These are phyloP conservation scores for Orchestia grillus DNA, from an alignment of 1,140 invertebrate genomes.

Conservation along the genomic window DNA sequence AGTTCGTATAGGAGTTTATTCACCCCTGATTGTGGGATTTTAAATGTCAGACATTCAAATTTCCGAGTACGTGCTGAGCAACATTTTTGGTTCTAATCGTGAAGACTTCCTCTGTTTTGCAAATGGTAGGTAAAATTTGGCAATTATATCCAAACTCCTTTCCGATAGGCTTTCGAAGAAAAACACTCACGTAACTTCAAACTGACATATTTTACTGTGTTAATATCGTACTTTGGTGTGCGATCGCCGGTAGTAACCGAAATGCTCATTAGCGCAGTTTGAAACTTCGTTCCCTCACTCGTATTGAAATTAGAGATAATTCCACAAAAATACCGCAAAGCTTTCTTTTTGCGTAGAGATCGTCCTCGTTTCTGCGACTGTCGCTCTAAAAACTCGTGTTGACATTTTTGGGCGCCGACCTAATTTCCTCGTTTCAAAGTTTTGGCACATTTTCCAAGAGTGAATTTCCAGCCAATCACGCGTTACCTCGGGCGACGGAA, in stretches of 20 bases:
- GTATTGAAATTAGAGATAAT: constrained; percentile 2
- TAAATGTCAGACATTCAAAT: too few relatives aligned
- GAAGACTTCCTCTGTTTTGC: too few relatives aligned
- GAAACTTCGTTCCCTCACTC: neutral
- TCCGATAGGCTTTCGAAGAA: too few relatives aligned
- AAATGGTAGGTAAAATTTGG: too few relatives aligned
- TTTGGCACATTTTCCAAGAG: constrained; percentile 52
- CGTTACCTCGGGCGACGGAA: constrained; percentile 49
- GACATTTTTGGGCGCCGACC: constrained; percentile 43
- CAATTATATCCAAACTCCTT: too few relatives aligned
- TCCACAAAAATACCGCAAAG: neutral
- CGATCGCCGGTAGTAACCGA: neutral
- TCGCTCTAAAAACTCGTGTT: constrained; percentile 31
- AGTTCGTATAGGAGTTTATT: too few relatives aligned
- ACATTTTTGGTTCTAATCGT: too few relatives aligned
- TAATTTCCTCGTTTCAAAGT: constrained; percentile 47
- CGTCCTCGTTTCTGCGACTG: neutral
- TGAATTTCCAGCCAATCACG: constrained; percentile 55
- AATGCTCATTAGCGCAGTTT: neutral
- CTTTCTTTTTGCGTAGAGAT: neutral
- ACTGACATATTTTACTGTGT: neutral
- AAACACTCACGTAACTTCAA: too few relatives aligned
- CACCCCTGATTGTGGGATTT: too few relatives aligned
- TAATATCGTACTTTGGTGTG: neutral
- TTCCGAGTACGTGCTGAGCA: too few relatives aligned